Percentiles rank a stretch among this genome's conserved stretches.
Evolutionary conservation across 2,113 vertebrate species (phyloP).

Genomic region (Tinamus guttatus): DNA sequence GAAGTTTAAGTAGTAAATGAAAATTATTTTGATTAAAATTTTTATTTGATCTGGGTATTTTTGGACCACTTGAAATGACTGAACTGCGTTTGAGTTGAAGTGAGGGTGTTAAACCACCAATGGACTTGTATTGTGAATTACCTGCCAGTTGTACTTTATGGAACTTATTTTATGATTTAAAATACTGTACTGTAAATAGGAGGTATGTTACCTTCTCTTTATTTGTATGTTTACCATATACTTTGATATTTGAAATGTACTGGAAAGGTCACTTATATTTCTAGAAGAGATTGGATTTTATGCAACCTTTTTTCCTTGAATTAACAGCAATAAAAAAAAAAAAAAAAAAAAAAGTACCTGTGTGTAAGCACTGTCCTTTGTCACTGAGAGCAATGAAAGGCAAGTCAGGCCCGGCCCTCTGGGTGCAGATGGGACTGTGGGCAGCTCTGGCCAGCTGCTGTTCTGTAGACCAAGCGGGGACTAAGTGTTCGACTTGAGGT

Average conservation of each 20-base stretch:
- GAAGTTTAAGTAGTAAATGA: conserved; percentile 76
- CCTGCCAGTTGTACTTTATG: conserved; percentile 82
- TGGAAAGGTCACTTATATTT: conserved; percentile 96
- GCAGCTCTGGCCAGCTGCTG: background rate
- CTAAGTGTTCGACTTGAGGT: background rate
- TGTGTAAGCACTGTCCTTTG: conserved; percentile 53
- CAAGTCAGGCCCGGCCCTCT: background rate
- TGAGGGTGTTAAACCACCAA: conserved; percentile 78
- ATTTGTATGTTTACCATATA: conserved; percentile 94
- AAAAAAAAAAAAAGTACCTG: conserved; percentile 71
- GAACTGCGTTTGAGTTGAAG: conserved; percentile 76
- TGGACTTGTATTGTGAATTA: conserved; percentile 77
- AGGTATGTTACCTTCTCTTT: conserved; percentile 86
- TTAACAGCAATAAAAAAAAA: conserved; percentile 94
- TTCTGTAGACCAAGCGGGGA: background rate
- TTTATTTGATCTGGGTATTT: conserved; percentile 87
- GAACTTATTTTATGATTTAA: conserved; percentile 86
- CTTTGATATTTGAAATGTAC: conserved; percentile 95
- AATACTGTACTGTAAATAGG: conserved; percentile 90
- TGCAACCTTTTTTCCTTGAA: conserved; percentile 91
- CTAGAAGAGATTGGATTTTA: conserved; percentile 94
- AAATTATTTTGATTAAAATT: conserved; percentile 86
- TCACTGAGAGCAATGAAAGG: background rate
- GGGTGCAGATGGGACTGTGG: fast-evolving
- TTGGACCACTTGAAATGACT: conserved; percentile 84